Conservation (phyloP, 2,113 vertebrate genomes). For the Psittacara wagleri region DNA sequence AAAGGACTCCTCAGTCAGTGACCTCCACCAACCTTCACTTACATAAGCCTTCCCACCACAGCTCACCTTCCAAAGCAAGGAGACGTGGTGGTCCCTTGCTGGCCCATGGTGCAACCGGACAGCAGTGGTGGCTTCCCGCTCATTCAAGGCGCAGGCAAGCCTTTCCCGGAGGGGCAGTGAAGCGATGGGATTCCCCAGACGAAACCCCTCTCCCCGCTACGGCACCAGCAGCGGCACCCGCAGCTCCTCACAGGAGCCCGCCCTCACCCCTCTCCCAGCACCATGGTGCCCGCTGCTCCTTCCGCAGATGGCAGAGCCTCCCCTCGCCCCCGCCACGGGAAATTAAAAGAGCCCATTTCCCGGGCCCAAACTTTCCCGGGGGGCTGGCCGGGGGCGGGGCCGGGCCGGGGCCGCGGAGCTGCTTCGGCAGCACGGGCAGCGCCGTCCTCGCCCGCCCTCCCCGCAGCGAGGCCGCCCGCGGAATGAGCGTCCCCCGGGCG, state of each 20-base stretch:
- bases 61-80: neutral
- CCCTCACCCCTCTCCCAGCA: neutral
- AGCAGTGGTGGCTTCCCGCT: rapidly evolving
- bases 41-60: neutral
- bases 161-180: rapidly evolving
- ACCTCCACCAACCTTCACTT: neutral
- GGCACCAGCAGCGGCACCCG: no score
- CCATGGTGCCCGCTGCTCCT: rapidly evolving
- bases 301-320: rapidly evolving
- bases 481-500: constrained; percentile 76
- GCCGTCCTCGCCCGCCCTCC: constrained; percentile 37
- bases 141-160: neutral
- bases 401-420: neutral
- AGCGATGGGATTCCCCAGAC: neutral
- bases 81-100: rapidly evolving
- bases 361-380: constrained; percentile 75
- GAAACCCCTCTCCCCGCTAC: neutral
- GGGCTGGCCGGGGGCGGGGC: neutral
- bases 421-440: constrained; percentile 66
- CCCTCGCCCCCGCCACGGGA: neutral
- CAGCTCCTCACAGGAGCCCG: neutral
- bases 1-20: neutral
- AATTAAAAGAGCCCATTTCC: neutral
- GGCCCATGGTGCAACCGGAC: neutral
- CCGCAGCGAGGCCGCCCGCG: constrained; percentile 65